Base-by-base conservation (phyloP, 2,888 invertebrate species). In the Trissonchulus sp. region DNA sequence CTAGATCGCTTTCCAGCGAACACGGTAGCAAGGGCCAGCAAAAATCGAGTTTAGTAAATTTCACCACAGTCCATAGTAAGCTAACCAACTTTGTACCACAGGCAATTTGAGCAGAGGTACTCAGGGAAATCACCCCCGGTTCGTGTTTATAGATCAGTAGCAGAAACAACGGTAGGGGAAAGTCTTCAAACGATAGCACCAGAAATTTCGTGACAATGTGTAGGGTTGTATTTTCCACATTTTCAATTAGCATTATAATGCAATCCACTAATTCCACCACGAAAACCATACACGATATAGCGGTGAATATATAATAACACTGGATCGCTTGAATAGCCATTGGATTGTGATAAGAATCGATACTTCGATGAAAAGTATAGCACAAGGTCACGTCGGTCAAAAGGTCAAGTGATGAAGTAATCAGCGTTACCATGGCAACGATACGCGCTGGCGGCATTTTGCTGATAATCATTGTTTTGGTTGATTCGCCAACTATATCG, bases 241-340 rank as follows among this genome's bases (percentile, higher is more conserved):
- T 68, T 18, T 74, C 28, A 30, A 35, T 74, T 36, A 74, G 63
- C 23, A 65, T 74, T 18, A 37, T 28, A 3, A 74, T 37, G 31
- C 68, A 38, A 33, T 75, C 73, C 2, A 34, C 60, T 38, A 77
- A 34, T 48, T 80, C 80, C 74, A 81, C 79, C 33, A 83, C 73
- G 78, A 82, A 83, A 33, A 83, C 82, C 35, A 83, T 76, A 3
- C 83, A 77, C 36, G 81, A 81, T 31, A 75, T 30, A 3, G 68
- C 77, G 1, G 83, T 82, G 78, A 83, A 83, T 77, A 83, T 80
- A 73, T 82, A 83, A 76, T 82, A 83, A 34, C 82, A 82, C n/a
- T 63, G 31, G 15, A 31, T 63, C 15, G 48, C 48, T 48, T 48
- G 48, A 48, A 48, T 48, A 23, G 48, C 48, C 8, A 23, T 23